Conservation (phyloP, 2,113 vertebrate species). For the Proterorhinus semilunaris region DNA sequence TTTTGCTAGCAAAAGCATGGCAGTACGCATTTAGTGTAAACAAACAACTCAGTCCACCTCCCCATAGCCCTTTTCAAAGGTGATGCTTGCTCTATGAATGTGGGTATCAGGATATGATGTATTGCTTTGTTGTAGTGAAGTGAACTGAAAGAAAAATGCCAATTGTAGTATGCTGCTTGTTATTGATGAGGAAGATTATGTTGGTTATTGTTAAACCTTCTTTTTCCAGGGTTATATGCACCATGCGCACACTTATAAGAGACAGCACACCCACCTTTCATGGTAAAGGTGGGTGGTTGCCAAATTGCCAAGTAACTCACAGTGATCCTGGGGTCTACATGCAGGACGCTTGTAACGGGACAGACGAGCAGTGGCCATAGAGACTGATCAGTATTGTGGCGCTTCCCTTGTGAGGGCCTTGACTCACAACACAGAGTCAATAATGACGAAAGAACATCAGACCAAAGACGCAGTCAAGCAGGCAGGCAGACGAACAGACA, state of each 20-base stretch:
- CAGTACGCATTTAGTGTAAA: conserved; percentile 35
- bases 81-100: conserved; percentile 45
- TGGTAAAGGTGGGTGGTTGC: conserved; percentile 23
- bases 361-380: conserved; percentile 38
- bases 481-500: conserved; percentile 36
- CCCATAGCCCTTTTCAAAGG: conserved; percentile 67
- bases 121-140: conserved; percentile 50
- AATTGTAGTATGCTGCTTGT: not conserved
- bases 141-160: conserved; percentile 23
- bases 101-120: conserved; percentile 26
- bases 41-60: conserved; percentile 47
- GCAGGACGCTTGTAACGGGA: conserved; percentile 56
- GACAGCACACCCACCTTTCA: conserved; percentile 25
- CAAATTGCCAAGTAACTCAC: conserved; percentile 60
- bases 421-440: conserved; percentile 31
- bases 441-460: not conserved
- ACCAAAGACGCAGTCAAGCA: conserved; percentile 39
- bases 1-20: conserved; percentile 25
- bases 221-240: conserved; percentile 31
- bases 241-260: conserved; percentile 46
- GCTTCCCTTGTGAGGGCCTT: conserved; percentile 18
- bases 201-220: conserved; percentile 21
- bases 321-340: conserved; percentile 73
- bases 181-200: conserved; percentile 10
- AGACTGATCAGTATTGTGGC: conserved; percentile 35